Base-by-base conservation (phyloP, 2,888 invertebrate genomes). In the Drosophila paranaensis region DNA sequence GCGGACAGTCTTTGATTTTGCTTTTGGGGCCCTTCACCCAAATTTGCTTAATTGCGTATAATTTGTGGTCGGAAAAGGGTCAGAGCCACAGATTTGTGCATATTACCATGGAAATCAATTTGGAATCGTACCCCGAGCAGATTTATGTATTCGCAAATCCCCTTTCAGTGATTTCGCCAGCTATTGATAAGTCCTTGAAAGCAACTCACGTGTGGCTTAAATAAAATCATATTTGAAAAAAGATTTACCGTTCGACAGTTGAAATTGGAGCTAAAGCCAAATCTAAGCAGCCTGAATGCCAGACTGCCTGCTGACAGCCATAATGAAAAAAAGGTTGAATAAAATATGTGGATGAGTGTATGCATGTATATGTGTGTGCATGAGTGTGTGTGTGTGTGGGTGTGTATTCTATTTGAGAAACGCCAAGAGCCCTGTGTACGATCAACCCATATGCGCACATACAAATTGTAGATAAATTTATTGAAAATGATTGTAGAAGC, bases 1-100 rank as follows among this genome's bases (percentile, higher is more conserved):
- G 82, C 69, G 73, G 64, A 45, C 62, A 61, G 64, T 71, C 82
- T 82, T 82, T 85, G 82, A 77, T 85, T 85, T 69, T 62, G 53
- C 5, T 39, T 2, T 27, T 27, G 27, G 57, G 68, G 60, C 64
- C 84, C 88, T 50, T 33, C 76, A 86, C 87, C 86, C 78, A 89
- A 85, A 85, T 86, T 84, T 87, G 82, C 88, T 89, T 86, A 86
- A 86, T 89, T 89, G 85, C 89, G 82, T 82, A 87, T 87, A 85
- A 89, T 89, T 84, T 89, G 87, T 81, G 87, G 82, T 56, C 63
- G 69, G 67, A 73, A 74, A 78, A 71, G 58, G 73, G 74, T 62
- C 67, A 53, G 30, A 37, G 14, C 20, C 39, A 50, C 45, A 64
- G 63, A 62, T 58, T 56, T 65, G 42, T 60, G 60, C 50, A 65